These are phyloP conservation scores for Apogon talboti DNA, from an alignment of 2,797 vertebrate species.

Conservation along the genomic window DNA sequence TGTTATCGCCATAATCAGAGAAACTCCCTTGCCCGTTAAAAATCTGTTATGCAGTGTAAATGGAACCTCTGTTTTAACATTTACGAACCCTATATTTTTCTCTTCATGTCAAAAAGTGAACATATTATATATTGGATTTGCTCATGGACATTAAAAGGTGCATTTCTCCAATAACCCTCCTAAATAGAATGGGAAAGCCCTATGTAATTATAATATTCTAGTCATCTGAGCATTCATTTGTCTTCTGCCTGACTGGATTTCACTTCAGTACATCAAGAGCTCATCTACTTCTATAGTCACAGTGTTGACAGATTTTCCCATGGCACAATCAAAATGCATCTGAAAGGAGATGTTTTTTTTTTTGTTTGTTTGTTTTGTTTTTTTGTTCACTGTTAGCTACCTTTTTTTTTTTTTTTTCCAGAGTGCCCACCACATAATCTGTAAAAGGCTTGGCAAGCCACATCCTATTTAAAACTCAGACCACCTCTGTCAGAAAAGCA, in stretches of 20 bases:
- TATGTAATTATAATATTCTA: conserved; percentile 32
- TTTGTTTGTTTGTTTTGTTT: not conserved
- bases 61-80: not conserved
- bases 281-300: conserved; percentile 7
- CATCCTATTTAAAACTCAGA: conserved; percentile 81
- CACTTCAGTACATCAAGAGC: not conserved
- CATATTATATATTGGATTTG: conserved; percentile 13
- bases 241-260: conserved; percentile 12
- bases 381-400: not conserved
- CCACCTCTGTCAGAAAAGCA: conserved; percentile 87
- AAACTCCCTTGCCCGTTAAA: conserved; percentile 23
- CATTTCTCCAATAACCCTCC: conserved; percentile 8
- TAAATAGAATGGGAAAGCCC: conserved; percentile 25
- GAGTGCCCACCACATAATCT: conserved; percentile 64
- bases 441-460: conserved; percentile 54
- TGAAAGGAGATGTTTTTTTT: conserved; percentile 21
- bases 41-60: conserved; percentile 17
- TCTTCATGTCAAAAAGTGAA: conserved; percentile 4
- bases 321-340: conserved; percentile 43
- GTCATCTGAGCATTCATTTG: conserved; percentile 33
- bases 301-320: conserved; percentile 33
- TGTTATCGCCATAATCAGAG: conserved; percentile 11
- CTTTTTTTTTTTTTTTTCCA: conserved; percentile 24
- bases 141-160: conserved; percentile 11
- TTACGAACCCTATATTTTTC: not conserved